Evolutionary conservation across 2,113 vertebrate species (phyloP), one percentile per base, ranked within the genome.

Genomic region (Lophotis ruficrista): DNA sequence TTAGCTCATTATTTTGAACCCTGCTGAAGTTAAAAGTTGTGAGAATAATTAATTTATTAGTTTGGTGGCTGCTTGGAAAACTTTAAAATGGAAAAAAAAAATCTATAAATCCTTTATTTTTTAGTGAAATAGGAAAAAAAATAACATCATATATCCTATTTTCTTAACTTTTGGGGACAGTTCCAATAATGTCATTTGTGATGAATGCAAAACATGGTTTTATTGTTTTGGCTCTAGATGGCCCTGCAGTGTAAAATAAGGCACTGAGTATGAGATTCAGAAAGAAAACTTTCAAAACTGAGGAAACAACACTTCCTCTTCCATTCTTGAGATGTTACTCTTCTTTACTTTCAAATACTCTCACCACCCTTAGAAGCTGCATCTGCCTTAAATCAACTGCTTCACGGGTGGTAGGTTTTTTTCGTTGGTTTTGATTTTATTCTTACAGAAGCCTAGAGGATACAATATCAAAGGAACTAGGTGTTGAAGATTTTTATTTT

Each of bases 301-400:
- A 82, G 30, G 37, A 86, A 90, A 7, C 69, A 76, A 70, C 27
- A 48, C 31, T 82, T 83, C 47, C 68, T 80, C 41, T 80, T 37
- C 56, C 23, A 23, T 56, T 93, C 69, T 57, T 4, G 3, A 90
- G 71, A 64, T 5, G 14, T 3, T 27, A 25, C 57, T 87, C 4
- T 30, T 89, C 72, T 84, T 87, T 14, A 82, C 35, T 89, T 92
- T 92, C 64, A 83, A 75, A 19, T 30, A 76, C 9, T 72, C 51
- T 68, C 38, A 35, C 45, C 17, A 83, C 3, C 5, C 51, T 25
- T 33, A 65, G 75, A 94, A 82, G 33, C 50, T 54, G 84, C 93
- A 96, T 90, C 87, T 94, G 87, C n/a, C 30, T 96, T 94, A 86
- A 90, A 91, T 94, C 72, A 91, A 45, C 64, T 66, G 11, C 94